Evolutionary conservation across 2,888 invertebrate genomes (phyloP), one percentile per base, ranked within the genome.

Genomic region (Coelinius sp.): DNA sequence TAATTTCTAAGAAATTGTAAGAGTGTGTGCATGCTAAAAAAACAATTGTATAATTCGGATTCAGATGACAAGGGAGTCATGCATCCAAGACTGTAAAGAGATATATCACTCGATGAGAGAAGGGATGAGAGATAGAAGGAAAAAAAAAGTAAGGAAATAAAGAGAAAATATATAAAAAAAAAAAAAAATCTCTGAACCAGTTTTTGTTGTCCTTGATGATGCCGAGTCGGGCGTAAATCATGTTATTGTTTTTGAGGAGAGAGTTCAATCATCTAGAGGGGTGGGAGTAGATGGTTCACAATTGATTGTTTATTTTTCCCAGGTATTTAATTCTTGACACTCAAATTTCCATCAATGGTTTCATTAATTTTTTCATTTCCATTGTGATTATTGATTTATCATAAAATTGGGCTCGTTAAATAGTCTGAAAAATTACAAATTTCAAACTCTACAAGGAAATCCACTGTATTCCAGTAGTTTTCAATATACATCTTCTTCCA

Each of bases 41-140:
- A 73, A n/a, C 17, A 49, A 59, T 17, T 59, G 59, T 59, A 59
- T 59, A 59, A 59, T 59, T 59, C 59, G 35, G 20, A 59, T 59
- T 35, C 31, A 12, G 64, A 46, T 25, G 35, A 62, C 10, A 56
- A 44, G 65, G 49, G 52, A 72, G 64, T 56, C n/a, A n/a, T n/a
- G n/a, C n/a, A 49, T 41, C 63, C 53, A 59, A 63, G 63, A 63
- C 41, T 63, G 70, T 70, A 70, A 70, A 70, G 65, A 70, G 35
- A 53, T 44, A 53, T 44, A 70, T 70, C 70, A 70, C 46, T 59
- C 44, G 53, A 70, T 70, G 70, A 65, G 73, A 69, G 25, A 59
- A 74, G 67, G 63, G 71, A 53, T 22, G 56, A 31, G 46, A 52
- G 56, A 71, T 41, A 69, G 69, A 59, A 53, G 62, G 25, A 53